Evolutionary conservation across 2,113 vertebrate genomes (phyloP), one percentile per base, ranked within the genome.

Genomic region (Pyrgilauda ruficollis): DNA sequence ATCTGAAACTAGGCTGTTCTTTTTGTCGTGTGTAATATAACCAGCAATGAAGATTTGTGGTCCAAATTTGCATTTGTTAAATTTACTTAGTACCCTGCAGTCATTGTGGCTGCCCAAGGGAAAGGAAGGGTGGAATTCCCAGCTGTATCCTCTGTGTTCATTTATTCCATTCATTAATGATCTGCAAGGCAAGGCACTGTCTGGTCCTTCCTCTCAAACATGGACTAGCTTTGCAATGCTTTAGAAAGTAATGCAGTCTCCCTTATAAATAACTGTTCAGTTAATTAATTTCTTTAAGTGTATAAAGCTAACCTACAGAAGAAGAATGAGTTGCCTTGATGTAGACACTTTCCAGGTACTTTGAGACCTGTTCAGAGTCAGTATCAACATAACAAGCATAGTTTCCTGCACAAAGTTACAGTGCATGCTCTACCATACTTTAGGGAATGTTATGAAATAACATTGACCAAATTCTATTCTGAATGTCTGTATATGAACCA

Each of bases 401-500:
- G 16, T 74, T 95, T 93, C 9, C 26, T 6, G 15, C 26, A 79
- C 11, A 37, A 74, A 63, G 31, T 46, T 76, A 64, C 14, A 68
- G 4, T 33, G 10, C 10, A 13, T 46, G 27, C 26, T 75, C 15
- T 68, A 84, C 33, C 10, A 26, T 27, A 74, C 24, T 46, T 78
- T 19, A 58, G n/a, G 47, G 8, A 85, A 50, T 11, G 9, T 33
- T 91, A 62, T 13, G 17, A 94, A 96, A 43, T 15, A 79, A 10
- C 18, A 50, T 16, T 46, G 67, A 1, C 15, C 73, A 93, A 81
- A 77, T 72, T 94, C 49, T 83, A 17, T 69, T 81, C 66, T 55
- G 76, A 96, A 85, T 69, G 39, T 93, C 87, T 94, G 24, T 87
- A 96, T 92, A 92, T 96, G 53, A 85, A 93, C 50, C n/a, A 91